A percentile compares a stretch with the other conserved stretches of the same genome.
Evolutionary conservation across 2,113 vertebrate genomes (phyloP).

Genomic region (Oryzias celebensis): DNA sequence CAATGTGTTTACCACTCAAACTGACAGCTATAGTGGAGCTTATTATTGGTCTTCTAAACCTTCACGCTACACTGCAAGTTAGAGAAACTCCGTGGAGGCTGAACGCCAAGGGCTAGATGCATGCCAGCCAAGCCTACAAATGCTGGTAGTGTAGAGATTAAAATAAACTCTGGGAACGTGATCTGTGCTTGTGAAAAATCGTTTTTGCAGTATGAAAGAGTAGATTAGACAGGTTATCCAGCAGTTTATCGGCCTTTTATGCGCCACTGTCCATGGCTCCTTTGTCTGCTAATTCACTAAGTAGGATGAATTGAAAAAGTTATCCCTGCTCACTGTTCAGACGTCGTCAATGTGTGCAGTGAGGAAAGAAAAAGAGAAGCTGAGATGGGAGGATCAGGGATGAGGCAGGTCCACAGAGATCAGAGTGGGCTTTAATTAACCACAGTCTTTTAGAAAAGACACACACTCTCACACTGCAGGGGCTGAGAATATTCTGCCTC

Average conservation of each 20-base stretch:
- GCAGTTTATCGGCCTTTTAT: conserved; percentile 40
- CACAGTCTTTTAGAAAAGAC: conserved; percentile 52
- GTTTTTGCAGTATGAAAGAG: conserved; percentile 26
- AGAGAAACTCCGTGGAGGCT: conserved; percentile 61
- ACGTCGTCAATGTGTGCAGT: conserved; percentile 28
- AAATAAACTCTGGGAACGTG: conserved; percentile 36
- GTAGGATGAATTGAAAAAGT: conserved; percentile 45
- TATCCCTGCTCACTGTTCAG: conserved; percentile 31
- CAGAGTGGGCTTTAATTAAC: conserved; percentile 71
- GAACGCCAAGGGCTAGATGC: conserved; percentile 48
- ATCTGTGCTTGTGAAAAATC: conserved; percentile 11
- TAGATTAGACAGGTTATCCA: conserved; percentile 47
- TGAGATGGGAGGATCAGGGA: conserved; percentile 54
- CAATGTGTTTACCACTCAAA: conserved; percentile 72
- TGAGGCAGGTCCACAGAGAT: conserved; percentile 67
- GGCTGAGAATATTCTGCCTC: conserved; percentile 53
- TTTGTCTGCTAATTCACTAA: conserved; percentile 53
- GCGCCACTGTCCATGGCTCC: conserved; percentile 18
- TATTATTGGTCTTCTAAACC: conserved; percentile 70
- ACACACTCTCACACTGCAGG: conserved; percentile 42
- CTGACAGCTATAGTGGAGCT: conserved; percentile 67
- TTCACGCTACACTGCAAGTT: conserved; percentile 50
- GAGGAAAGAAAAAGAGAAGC: conserved; percentile 25
- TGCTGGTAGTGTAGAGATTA: conserved; percentile 39
- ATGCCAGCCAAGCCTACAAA: conserved; percentile 35